phyloP scores from a whole-genome alignment of 1,140 invertebrate species.

The Leptopilina clavipes region DNA sequence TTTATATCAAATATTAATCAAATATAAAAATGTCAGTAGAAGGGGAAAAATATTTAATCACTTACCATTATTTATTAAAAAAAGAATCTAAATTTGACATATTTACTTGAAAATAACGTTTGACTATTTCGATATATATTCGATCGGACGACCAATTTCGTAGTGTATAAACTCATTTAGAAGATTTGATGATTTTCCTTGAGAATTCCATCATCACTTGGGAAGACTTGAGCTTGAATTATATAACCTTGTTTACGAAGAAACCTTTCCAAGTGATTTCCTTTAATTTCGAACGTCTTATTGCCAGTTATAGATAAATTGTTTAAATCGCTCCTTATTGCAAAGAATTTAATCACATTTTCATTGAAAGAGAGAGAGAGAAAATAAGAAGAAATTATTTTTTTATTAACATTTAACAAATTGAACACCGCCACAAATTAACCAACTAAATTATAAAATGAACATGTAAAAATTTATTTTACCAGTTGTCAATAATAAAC shows the following conservation, averaged over 20 bases:
- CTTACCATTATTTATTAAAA: no score
- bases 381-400: no score
- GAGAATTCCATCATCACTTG: slow-evolving; percentile 39
- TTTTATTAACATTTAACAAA: not conserved
- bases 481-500: no score
- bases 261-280: slow-evolving; percentile 11
- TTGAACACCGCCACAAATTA: not conserved
- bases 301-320: slow-evolving; percentile 14
- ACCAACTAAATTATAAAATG: no score
- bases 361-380: not conserved
- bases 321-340: not conserved
- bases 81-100: no score
- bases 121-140: slow-evolving; percentile 2
- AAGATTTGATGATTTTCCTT: slow-evolving; percentile 41
- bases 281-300: slow-evolving; percentile 12
- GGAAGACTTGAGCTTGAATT: slow-evolving; percentile 17
- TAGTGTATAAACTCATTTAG: slow-evolving; percentile 44
- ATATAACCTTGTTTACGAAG: slow-evolving; percentile 25
- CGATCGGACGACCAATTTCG: slow-evolving; percentile 45
- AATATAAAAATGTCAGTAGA: no score
- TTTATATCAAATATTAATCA: no score
- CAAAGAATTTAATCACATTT: not conserved
- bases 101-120: not conserved
- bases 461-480: no score
- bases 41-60: no score